These are phyloP conservation scores for Teleiodes luculella DNA, from an alignment of 2,888 invertebrate genomes.

Conservation along the genomic window DNA sequence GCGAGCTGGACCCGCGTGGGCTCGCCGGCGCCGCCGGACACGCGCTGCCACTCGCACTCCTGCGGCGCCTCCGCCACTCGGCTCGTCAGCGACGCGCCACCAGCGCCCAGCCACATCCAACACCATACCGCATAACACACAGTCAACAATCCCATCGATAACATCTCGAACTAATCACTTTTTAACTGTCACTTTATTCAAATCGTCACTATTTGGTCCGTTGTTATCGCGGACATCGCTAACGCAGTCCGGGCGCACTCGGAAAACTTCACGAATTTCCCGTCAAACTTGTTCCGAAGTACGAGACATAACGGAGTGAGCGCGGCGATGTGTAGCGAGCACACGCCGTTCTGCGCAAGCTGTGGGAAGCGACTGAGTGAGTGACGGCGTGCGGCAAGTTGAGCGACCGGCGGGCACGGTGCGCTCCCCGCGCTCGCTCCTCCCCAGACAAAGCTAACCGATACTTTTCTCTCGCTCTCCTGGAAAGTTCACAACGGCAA, in stretches of 20 bases:
- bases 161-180: conserved; percentile 71
- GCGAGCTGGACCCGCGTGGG: conserved; percentile 79
- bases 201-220: conserved; percentile 64
- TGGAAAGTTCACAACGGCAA: conserved; percentile 74
- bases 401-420: conserved; percentile 64
- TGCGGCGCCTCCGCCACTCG: conserved; percentile 82
- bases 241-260: conserved; percentile 61
- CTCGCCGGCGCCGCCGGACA: conserved; percentile 74
- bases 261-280: conserved; percentile 75
- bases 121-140: conserved; percentile 63
- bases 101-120: conserved; percentile 57
- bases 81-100: conserved; percentile 69
- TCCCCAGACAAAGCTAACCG: conserved; percentile 65
- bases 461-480: conserved; percentile 53
- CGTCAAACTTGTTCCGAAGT: conserved; percentile 77
- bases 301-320: conserved; percentile 72
- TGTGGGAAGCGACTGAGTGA: conserved; percentile 63
- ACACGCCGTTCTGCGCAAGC: conserved; percentile 47
- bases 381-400: conserved; percentile 60
- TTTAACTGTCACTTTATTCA: conserved; percentile 69
- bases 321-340: conserved; percentile 39
- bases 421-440: conserved; percentile 71
- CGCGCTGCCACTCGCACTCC: conserved; percentile 85
- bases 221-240: conserved; percentile 69
- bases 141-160: conserved; percentile 67